Evolutionary conservation across 1,140 invertebrate species (phyloP), one percentile per base, ranked within the genome.

Genomic region (Lerema accius): DNA sequence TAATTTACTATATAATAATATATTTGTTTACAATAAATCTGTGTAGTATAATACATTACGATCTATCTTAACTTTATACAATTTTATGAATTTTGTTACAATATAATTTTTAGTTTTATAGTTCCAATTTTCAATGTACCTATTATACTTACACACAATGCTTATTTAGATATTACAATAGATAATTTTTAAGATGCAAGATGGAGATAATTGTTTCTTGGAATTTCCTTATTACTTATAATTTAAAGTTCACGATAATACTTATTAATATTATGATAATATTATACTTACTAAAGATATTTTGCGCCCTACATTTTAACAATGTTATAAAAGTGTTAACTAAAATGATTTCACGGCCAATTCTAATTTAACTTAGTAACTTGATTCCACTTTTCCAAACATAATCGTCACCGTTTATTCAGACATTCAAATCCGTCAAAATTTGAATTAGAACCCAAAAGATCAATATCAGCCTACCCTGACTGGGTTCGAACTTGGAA

Each of bases 1-100:
- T 40, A 23, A 19, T 63, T 76, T 75, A 74, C 69, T 78, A 80
- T 71, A 59, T 73, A 77, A 82, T 84, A 80, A 81, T 86, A 84
- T 86, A 86, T 86, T 85, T 84, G 71, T 74, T 81, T 80, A 69
- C 78, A 80, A 80, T 77, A 80, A 63, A 72, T 77, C 69, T 67
- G 66, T 72, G 71, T 66, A 71, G 73, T 83, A 82, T 83, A 61
- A 82, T 82, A 85, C 80, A 82, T 78, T 55, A 55, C 51, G 40
- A 71, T 70, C 63, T 74, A 76, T 56, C 58, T 69, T 72, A 73
- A 73, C 75, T 82, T 78, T 80, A 73, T 79, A 76, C 66, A 69
- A 14, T 48, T 48, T 48, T 28, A 48, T 14, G 45, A 55, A 55
- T 55, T 55, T 42, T 37, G 17, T 42, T 42, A 55, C 11, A 55